Conservation (phyloP, 1,140 invertebrate species). For the Lepidotrigona ventralis region DNA sequence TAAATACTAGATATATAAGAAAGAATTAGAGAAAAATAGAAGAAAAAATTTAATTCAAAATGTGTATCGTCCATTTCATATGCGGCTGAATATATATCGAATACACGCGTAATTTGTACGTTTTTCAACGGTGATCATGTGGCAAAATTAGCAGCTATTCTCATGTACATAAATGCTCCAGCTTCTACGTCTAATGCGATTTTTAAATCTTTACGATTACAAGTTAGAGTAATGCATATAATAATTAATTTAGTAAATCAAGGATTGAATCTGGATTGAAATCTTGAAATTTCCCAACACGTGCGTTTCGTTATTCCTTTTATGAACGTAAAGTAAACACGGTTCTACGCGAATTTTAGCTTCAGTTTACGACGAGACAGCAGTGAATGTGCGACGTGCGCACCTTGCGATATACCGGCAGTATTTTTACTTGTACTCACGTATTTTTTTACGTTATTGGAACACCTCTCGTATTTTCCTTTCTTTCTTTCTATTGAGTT, state of each 20-base stretch:
- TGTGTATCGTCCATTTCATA: too few species aligned
- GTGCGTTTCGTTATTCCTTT: background rate
- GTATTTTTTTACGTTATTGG: background rate
- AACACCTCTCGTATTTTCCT: background rate
- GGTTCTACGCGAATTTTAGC: background rate
- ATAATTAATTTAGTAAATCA: background rate
- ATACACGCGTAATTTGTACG: too few species aligned
- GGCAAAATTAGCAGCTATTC: background rate
- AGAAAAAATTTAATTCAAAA: background rate
- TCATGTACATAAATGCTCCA: background rate
- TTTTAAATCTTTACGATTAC: too few species aligned
- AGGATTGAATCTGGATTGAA: background rate
- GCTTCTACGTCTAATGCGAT: background rate
- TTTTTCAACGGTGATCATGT: too few species aligned
- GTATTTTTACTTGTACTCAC: background rate
- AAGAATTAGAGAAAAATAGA: background rate
- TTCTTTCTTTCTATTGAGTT: background rate
- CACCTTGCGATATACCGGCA: background rate
- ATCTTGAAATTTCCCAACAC: background rate
- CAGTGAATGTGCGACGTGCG: background rate
- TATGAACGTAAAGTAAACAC: background rate
- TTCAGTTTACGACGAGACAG: conserved; percentile 8
- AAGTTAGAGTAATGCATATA: background rate
- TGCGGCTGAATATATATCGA: too few species aligned
- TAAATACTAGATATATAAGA: background rate